Base-by-base conservation (phyloP, 2,113 vertebrate species). In the Pelodiscus sinensis region DNA sequence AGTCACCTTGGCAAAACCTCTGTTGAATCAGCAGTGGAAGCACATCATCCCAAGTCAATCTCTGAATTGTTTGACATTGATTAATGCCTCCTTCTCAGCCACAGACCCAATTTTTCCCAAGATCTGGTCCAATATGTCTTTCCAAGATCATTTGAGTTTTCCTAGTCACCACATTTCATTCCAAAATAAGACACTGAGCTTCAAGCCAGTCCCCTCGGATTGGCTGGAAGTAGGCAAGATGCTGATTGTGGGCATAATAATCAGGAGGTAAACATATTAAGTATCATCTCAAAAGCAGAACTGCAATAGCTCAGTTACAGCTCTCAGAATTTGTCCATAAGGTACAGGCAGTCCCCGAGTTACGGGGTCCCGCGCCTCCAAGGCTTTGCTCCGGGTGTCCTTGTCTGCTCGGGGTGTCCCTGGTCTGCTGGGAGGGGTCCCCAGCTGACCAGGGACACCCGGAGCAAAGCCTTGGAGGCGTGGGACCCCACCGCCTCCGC, bases 11-110 rank as follows among this genome's bases (percentile, higher is more conserved):
- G 65, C 86, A 96, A 56, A 24, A n/a, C 29, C 75, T 35, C 54
- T 89, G 81, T 82, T 60, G 60, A 94, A 92, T 51, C 89, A 31
- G 25, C 85, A 94, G 44, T 15, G 38, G 73, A 77, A 92, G 13
- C n/a, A 65, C 73, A 87, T 92, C 65, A 85, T 84, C 73, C 68
- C 87, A 5, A 86, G 79, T 18, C 60, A 60, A 92, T 75, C 81
- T 86, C 60, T 1, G 56, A 81, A 81, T 22, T 24, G 31, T 60
- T 81, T 60, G 22, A 94, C 56, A 82, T 9, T 0, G 0, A 79
- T 83, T 94, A 90, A 92, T 94, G 79, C 27, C 54, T 85, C 60
- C 10, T 35, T 52, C 56, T 22, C 35, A 58, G 21, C 62, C 35
- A 44, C 78, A 57, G 24, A 6, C 11, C 29, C 29, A 2, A 84